Conservation (phyloP, 2,797 vertebrate genomes). For the Dermochelys coriacea region DNA sequence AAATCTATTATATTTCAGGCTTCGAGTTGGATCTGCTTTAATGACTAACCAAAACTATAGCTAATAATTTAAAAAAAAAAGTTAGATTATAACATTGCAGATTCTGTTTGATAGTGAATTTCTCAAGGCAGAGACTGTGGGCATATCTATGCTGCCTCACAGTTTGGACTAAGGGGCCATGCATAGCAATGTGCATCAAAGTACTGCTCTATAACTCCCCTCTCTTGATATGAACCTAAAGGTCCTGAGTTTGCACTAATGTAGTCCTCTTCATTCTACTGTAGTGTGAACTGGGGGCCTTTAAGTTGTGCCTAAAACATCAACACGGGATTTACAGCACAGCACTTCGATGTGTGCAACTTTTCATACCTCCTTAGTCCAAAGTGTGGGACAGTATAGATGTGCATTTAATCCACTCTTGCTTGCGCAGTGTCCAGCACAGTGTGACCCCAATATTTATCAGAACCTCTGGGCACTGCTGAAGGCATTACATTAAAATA, state of each 20-base stretch:
- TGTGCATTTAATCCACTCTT: background rate
- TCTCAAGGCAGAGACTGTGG: background rate
- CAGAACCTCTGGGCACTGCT: background rate
- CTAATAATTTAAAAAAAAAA: background rate
- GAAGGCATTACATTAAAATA: background rate
- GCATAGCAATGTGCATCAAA: background rate
- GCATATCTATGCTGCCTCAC: background rate
- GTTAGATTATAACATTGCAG: background rate
- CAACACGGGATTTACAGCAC: background rate
- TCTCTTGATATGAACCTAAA: background rate
- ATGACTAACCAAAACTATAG: background rate
- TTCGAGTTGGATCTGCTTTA: background rate
- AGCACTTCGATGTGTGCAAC: background rate
- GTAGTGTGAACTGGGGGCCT: background rate
- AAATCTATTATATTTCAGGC: fast-evolving
- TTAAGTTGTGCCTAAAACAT: background rate
- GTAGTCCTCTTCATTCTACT: background rate
- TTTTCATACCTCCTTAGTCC: background rate
- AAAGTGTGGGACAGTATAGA: background rate
- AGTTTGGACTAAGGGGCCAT: background rate
- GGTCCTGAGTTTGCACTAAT: background rate
- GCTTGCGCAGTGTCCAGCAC: background rate
- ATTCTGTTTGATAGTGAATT: background rate
- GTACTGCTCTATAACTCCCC: background rate
- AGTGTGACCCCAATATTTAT: background rate